phyloP scores from a whole-genome alignment of 64 coral and sea anemone genomes.

The Hydrozoanthus tunicans region DNA sequence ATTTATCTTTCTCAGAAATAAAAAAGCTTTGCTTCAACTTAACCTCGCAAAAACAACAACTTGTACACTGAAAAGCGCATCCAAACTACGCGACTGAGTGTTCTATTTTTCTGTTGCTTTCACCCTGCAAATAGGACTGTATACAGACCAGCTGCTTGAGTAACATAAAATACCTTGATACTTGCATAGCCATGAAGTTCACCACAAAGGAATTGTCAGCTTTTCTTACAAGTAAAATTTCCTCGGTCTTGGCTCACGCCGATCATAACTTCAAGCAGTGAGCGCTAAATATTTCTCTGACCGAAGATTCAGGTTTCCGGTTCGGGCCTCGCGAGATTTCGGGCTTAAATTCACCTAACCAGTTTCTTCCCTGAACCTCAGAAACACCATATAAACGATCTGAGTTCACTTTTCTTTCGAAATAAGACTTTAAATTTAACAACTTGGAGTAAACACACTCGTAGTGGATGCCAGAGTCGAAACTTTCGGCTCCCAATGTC shows the following conservation, averaged over 20 bases:
- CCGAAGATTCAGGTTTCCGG: conserved; percentile 47
- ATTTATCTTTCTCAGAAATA: background rate
- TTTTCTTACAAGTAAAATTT: conserved; percentile 4
- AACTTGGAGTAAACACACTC: background rate
- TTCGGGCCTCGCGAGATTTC: conserved; percentile 24
- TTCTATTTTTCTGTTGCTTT: conserved; percentile 28
- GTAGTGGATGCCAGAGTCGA: conserved; percentile 44
- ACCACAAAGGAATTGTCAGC: conserved; percentile 17
- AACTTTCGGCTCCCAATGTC: background rate
- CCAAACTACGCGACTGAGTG: conserved; percentile 36
- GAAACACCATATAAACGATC: conserved; percentile 58
- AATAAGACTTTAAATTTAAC: conserved; percentile 9
- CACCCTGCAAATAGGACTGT: conserved; percentile 12
- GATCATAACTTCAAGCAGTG: conserved; percentile 41
- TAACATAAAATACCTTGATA: conserved; percentile 52
- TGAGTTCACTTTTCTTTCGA: conserved; percentile 13
- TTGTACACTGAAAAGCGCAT: conserved; percentile 8
- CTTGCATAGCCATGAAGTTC: conserved; percentile 51
- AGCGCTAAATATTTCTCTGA: conserved; percentile 29
- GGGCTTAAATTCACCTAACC: conserved; percentile 24
- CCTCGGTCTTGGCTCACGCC: background rate
- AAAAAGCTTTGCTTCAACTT: background rate
- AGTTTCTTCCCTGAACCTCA: conserved; percentile 22
- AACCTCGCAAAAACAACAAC: background rate
- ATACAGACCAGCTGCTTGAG: background rate